phyloP scores from a whole-genome alignment of 2,888 invertebrate species.

The Metellina segmentata region DNA sequence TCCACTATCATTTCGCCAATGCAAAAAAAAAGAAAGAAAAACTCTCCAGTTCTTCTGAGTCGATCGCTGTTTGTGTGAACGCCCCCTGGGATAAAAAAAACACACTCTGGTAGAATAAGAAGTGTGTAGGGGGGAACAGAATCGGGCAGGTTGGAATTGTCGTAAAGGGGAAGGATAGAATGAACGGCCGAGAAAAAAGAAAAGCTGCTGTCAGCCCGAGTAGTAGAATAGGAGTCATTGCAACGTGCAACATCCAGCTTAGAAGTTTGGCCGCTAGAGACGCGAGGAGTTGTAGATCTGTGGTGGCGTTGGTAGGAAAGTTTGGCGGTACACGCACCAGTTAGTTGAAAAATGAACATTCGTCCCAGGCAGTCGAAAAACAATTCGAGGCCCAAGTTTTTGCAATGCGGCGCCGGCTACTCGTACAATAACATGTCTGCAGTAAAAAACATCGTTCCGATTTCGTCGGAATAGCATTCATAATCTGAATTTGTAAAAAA shows the following conservation, averaged over 20 bases:
- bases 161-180: slow-evolving; percentile 50
- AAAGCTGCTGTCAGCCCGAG: slow-evolving; percentile 37
- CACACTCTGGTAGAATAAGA: slow-evolving; percentile 56
- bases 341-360: slow-evolving; percentile 24
- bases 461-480: slow-evolving; percentile 26
- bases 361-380: not conserved
- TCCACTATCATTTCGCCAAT: slow-evolving; percentile 31
- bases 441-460: slow-evolving; percentile 34
- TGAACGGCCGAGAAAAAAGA: slow-evolving; percentile 39
- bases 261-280: not conserved
- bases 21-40: slow-evolving; percentile 33
- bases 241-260: slow-evolving; percentile 5
- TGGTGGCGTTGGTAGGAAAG: slow-evolving; percentile 3
- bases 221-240: slow-evolving; percentile 40
- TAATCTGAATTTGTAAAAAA: slow-evolving; percentile 25
- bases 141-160: slow-evolving; percentile 48
- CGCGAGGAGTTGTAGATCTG: slow-evolving; percentile 28
- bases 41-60: slow-evolving; percentile 27
- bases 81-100: slow-evolving; percentile 31
- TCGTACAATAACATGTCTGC: slow-evolving; percentile 53
- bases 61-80: slow-evolving; percentile 39
- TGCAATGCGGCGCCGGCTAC: slow-evolving; percentile 43
- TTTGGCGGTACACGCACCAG: not conserved
- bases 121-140: slow-evolving; percentile 22
- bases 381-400: slow-evolving; percentile 1